These are phyloP conservation scores for Volucella zonaria DNA, from an alignment of 2,888 invertebrate genomes.

Conservation along the genomic window DNA sequence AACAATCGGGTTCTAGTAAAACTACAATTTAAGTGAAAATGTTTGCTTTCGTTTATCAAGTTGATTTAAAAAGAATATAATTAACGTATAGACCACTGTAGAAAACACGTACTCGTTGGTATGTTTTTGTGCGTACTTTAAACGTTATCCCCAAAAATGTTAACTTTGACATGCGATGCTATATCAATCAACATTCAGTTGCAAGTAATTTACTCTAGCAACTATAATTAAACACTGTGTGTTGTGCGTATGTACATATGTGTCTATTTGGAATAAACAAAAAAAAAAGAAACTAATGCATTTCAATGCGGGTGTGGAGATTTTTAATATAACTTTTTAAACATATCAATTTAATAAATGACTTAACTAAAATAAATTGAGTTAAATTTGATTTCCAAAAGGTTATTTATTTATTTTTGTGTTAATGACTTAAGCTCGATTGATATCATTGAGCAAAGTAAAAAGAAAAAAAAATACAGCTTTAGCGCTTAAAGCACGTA, in stretches of 20 bases:
- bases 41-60: neutral
- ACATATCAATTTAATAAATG: neutral
- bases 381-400: conserved; percentile 37
- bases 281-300: conserved; percentile 1
- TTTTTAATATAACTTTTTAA: neutral
- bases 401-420: conserved; percentile 55
- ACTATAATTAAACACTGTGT: too few relatives aligned
- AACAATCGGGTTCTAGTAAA: too few relatives aligned
- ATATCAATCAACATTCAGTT: too few relatives aligned
- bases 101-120: too few relatives aligned
- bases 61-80: neutral
- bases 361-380: conserved; percentile 21
- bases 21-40: too few relatives aligned
- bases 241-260: too few relatives aligned
- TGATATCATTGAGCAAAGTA: conserved; percentile 54
- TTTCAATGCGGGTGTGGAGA: conserved; percentile 1
- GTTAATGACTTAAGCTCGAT: conserved; percentile 57
- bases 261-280: too few relatives aligned
- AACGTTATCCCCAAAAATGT: too few relatives aligned
- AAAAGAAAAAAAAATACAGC: conserved; percentile 58
- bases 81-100: neutral
- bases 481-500: conserved; percentile 69
- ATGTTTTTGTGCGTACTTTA: neutral
- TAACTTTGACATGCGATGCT: too few relatives aligned
- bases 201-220: too few relatives aligned